Conservation (phyloP, 2,888 invertebrate genomes). For the Elgonia sp. region DNA sequence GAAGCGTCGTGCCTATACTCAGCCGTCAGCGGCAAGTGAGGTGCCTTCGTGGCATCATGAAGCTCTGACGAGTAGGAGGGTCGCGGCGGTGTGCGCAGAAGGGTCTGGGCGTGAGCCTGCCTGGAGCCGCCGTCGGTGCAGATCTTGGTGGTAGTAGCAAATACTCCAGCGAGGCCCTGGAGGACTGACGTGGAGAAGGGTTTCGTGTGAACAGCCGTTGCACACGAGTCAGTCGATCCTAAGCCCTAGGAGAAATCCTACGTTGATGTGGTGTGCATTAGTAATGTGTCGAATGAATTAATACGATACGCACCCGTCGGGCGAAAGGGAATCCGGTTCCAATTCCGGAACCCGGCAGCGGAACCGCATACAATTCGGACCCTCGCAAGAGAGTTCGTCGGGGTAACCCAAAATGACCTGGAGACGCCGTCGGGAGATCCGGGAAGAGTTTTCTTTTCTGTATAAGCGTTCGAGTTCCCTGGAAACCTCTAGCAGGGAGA, state of each 20-base stretch:
- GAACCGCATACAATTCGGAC: constrained; percentile 87
- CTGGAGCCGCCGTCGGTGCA: constrained; percentile 84
- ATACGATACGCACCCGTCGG: constrained; percentile 86
- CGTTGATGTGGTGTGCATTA: constrained; percentile 85
- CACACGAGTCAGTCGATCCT: constrained; percentile 90
- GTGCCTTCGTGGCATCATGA: constrained; percentile 87
- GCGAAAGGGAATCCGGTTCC: constrained; percentile 88
- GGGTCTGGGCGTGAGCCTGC: constrained; percentile 86
- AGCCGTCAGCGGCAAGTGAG: constrained; percentile 86
- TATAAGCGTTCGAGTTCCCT: constrained; percentile 88
- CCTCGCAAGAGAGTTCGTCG: constrained; percentile 87
- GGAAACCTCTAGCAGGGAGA: constrained; percentile 88
- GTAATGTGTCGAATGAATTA: constrained; percentile 81
- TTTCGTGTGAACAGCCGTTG: constrained; percentile 90
- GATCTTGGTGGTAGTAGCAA: constrained; percentile 90
- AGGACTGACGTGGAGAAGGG: constrained; percentile 89
- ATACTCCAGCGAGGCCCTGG: constrained; percentile 89
- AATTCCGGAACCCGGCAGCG: constrained; percentile 89
- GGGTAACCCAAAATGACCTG: constrained; percentile 87
- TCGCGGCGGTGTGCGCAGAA: constrained; percentile 87
- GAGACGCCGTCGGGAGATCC: constrained; percentile 88
- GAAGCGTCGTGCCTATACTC: constrained; percentile 88
- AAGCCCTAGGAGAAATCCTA: constrained; percentile 88
- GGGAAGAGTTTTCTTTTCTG: constrained; percentile 88
- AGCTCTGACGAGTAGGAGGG: constrained; percentile 80